Evolutionary conservation across 1,140 invertebrate species (phyloP), one percentile per base, ranked within the genome.

Genomic region (Lepidurus apus): DNA sequence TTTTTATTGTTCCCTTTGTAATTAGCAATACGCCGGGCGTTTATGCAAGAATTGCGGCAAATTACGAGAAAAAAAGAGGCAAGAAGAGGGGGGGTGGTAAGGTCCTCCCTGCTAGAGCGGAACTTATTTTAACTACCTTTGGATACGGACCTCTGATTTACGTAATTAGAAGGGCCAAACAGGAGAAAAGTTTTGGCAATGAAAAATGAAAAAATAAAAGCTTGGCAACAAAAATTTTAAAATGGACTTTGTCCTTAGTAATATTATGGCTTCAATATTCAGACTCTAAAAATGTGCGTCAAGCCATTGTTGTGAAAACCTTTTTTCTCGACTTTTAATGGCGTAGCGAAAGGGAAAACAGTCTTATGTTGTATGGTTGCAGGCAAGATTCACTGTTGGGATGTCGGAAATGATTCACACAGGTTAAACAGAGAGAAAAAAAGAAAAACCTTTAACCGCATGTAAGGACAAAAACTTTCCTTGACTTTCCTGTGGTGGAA

Each of bases 261-360:
- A 26, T 26, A 2, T 26, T 26, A 26, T 26, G 26, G 1, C 26
- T 26, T 1, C 26, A 26, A 1, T 26, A 34, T 34, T 34, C 34
- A 34, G 34, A 34, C 34, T 34, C 34, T 0, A 34, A 4, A 34
- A 34, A 34, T 34, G 34, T 34, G 34, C 34, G 34, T 34, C 34
- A 34, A 34, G 34, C 34, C 34, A 34, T 34, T 34, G 34, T 34
- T 4, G 34, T 4, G 34, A 34, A 34, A 34, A 34, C 9, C n/a
- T 65, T 65, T 65, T 65, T 13, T 65, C 53, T n/a, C 4, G 21
- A 17, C n/a, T 65, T 65, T 34, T 3, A 34, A 65, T 65, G 53
- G 53, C 53, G 53, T 65, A 65, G 13, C 53, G 53, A 65, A 65
- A 65, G 53, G 53, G 53, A 65, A 65, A 65, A 65, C 53, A 47